phyloP scores from a whole-genome alignment of 2,888 invertebrate species.

The Myopa testacea region DNA sequence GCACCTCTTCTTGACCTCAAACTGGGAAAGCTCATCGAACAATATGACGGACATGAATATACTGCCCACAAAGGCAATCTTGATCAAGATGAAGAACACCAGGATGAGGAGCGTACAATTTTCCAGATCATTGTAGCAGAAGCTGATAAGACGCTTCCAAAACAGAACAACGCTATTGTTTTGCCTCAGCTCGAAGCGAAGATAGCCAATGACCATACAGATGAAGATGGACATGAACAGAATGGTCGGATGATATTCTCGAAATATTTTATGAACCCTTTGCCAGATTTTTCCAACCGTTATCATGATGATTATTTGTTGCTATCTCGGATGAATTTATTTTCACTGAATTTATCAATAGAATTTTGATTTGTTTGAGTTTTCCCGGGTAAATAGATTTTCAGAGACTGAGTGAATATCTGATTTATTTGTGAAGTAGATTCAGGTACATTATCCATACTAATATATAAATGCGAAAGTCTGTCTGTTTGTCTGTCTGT shows the following conservation, averaged over 20 bases:
- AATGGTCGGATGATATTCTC: conserved; percentile 49
- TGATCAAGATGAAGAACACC: conserved; percentile 46
- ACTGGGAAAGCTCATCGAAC: too few species aligned
- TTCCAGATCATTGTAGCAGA: conserved; percentile 48
- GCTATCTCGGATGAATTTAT: too few species aligned
- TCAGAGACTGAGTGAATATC: too few species aligned
- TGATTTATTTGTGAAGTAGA: too few species aligned
- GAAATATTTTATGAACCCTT: conserved; percentile 50
- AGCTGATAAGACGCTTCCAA: conserved; percentile 49
- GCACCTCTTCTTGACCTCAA: conserved; percentile 59
- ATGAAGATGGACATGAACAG: conserved; percentile 46
- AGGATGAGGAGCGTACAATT: conserved; percentile 35
- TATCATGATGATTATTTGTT: too few species aligned
- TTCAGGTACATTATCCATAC: too few species aligned
- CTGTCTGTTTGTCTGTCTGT: too few species aligned
- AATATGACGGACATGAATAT: conserved; percentile 48
- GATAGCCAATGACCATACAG: conserved; percentile 48
- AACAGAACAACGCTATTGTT: conserved; percentile 52
- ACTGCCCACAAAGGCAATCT: conserved; percentile 47
- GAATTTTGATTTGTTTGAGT: too few species aligned
- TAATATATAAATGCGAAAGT: too few species aligned
- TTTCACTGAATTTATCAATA: too few species aligned
- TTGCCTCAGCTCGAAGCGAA: conserved; percentile 54
- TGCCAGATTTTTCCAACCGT: conserved; percentile 39
- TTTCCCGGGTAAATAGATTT: too few species aligned